These are phyloP conservation scores for Aphaenogaster rudis DNA, from an alignment of 1,140 invertebrate species.

Conservation along the genomic window DNA sequence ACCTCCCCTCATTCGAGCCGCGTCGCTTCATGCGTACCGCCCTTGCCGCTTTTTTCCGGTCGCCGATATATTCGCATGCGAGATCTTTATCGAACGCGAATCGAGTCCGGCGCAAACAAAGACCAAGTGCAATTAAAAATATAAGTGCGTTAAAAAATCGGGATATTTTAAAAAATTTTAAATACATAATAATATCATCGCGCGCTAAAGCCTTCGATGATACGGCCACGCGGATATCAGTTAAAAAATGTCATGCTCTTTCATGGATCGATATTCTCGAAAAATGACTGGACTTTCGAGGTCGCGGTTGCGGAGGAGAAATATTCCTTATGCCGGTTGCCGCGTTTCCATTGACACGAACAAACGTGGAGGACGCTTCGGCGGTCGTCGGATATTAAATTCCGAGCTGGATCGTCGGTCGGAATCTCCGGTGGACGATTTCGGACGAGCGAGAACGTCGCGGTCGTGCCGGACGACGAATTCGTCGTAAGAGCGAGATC, in stretches of 20 bases:
- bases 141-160: background rate
- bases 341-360: constrained; percentile 24
- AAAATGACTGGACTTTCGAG: background rate
- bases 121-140: background rate
- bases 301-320: background rate
- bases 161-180: background rate
- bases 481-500: background rate
- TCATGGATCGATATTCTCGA: background rate
- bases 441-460: background rate
- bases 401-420: background rate
- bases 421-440: background rate
- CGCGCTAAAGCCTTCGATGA: background rate
- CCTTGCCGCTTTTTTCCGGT: constrained; percentile 6
- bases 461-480: background rate
- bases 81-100: background rate
- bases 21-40: background rate
- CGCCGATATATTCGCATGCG: background rate
- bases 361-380: background rate
- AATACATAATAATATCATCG: background rate
- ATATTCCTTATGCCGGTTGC: background rate
- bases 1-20: background rate
- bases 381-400: background rate
- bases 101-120: background rate
- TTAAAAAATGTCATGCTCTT: background rate
- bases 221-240: background rate